Base-by-base conservation (phyloP, 2,888 invertebrate species). In the Branchellion lobata region DNA sequence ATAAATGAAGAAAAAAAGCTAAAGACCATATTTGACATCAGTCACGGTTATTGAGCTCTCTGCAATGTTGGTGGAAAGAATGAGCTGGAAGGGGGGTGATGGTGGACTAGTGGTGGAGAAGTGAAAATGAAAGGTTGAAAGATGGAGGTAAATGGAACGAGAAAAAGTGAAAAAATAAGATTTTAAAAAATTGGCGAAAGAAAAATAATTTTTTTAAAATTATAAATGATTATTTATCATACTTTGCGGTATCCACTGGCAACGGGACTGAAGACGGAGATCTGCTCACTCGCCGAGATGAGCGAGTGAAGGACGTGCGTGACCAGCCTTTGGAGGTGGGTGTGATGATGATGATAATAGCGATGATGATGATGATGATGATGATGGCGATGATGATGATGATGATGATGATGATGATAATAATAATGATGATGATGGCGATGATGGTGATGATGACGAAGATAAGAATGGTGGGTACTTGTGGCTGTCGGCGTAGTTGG, bases 271-370 rank as follows among this genome's bases (percentile, higher is more conserved):
- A 92, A 92, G 5, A 91, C 91, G 82, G 86, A 89, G 40, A 84
- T 84, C 84, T 95, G 94, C 84, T 94, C 93, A 65, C 93, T 69
- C 0, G 90, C 89, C 0, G 94, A 92, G 83, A 95, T 92, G 0
- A 92, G 90, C 0, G 94, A 94, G 83, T 89, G 89, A 0, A 89
- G 84, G 0, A 88, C 88, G 57, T 88, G 84, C 14, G 88, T 75
- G 40, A 79, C 81, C 81, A 86, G 80, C 68, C 86, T 87, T 5
- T 40, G 40, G 5, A 11, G 5, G 31, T 71, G 27, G 5, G 24
- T 27, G 31, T 31, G 71, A 27, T n/a, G n/a, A n/a, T 24, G 75
- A 75, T 53, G 47, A 75, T 57, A 53, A 53, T 57, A 24, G 24
- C 57, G 53, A 75, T 57, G 53, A 53, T 57, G 47, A 53, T 75